Evolutionary conservation across 2,113 vertebrate genomes (phyloP), one percentile per base, ranked within the genome.

Genomic region (Probosciger aterrimus): DNA sequence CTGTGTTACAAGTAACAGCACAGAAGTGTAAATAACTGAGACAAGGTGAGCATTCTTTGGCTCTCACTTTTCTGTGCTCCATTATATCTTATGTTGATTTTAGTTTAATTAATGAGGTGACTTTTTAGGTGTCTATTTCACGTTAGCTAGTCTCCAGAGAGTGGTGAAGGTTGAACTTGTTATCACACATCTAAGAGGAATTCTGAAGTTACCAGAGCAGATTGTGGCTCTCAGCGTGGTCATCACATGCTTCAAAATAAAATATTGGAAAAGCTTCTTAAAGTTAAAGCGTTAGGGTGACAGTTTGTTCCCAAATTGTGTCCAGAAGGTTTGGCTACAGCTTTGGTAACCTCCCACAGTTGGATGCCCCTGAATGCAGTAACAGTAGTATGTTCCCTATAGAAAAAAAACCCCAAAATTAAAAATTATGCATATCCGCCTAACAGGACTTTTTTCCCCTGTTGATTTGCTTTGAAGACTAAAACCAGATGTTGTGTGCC

Each of bases 191-290:
- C 23, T 35, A 17, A 44, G 31, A 77, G 43, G 10, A 83, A 80
- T 76, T 83, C 24, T 47, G 60, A 43, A 70, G 25, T 46, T 63
- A 63, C 17, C 23, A 82, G n/a, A 78, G 59, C 3, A 24, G 41
- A 59, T 30, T 2, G 1, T 78, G 55, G 59, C 15, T 71, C 50
- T 63, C 53, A 50, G 39, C 0, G 0, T 68, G 46, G 70, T 71
- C 47, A 83, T 41, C 53, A 69, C 23, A 24, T 41, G 20, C 30
- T 87, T 87, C 84, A 76, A 60, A 82, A 39, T 10, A 86, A 43
- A 3, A 5, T 6, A 18, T 4, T 35, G 20, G 39, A 64, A 85
- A 64, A 82, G 3, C 9, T 79, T 76, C 62, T 30, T 39, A 2
- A 76, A 77, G 18, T 18, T 23, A 76, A 88, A 83, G 43, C 30